Percentiles rank a stretch among this genome's conserved stretches.
phyloP scores from a whole-genome alignment of 2,888 invertebrate genomes.

The Cremastinae sp. region DNA sequence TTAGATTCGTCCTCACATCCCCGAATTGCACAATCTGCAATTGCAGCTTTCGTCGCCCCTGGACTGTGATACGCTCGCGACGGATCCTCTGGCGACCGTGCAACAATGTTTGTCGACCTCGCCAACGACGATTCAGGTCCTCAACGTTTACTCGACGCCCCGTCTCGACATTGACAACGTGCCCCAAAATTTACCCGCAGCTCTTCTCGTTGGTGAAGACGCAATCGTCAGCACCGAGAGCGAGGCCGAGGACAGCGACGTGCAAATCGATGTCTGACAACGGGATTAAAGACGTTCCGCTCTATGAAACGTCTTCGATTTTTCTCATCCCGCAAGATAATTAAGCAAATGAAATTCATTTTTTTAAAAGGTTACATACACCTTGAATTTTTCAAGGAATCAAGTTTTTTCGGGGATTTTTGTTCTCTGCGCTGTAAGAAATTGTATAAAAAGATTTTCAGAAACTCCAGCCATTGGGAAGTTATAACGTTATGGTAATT shows the following conservation, averaged over 20 bases:
- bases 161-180: slow-evolving; percentile 78
- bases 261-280: slow-evolving; percentile 80
- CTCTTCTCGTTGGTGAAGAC: slow-evolving; percentile 79
- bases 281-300: slow-evolving; percentile 66
- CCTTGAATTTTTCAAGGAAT: too few relatives aligned
- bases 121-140: slow-evolving; percentile 78
- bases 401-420: too few relatives aligned
- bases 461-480: too few relatives aligned
- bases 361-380: too few relatives aligned
- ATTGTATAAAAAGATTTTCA: too few relatives aligned
- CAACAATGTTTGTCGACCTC: slow-evolving; percentile 77
- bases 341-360: too few relatives aligned
- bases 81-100: slow-evolving; percentile 76
- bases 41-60: slow-evolving; percentile 79
- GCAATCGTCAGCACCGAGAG: slow-evolving; percentile 79
- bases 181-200: slow-evolving; percentile 79
- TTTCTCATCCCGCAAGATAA: too few relatives aligned
- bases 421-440: too few relatives aligned
- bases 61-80: slow-evolving; percentile 73
- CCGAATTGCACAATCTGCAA: slow-evolving; percentile 85
- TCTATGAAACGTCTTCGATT: background rate
- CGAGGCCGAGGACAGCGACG: slow-evolving; percentile 79
- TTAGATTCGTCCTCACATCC: slow-evolving; percentile 86
- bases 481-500: too few relatives aligned
- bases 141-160: slow-evolving; percentile 79